Percentiles rank a stretch among this genome's conserved stretches.
Evolutionary conservation across 2,113 vertebrate genomes (phyloP).

Genomic region (Aramus guarauna): DNA sequence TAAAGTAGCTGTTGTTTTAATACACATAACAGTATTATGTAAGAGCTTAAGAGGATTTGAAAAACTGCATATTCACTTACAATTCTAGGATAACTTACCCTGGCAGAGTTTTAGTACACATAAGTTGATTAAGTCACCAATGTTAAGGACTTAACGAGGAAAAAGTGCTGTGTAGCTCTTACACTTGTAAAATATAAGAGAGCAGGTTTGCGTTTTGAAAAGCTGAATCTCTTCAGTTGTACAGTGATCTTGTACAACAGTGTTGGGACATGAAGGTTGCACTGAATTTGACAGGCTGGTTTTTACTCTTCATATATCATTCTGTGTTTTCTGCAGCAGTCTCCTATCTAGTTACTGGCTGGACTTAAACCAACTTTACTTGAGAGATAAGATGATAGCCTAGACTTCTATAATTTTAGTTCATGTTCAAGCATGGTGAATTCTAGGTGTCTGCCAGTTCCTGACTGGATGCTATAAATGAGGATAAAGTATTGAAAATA

Average conservation of each 20-base stretch:
- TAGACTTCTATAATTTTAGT: neutral
- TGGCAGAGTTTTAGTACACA: neutral
- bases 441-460: neutral
- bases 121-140: neutral
- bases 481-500: neutral
- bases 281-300: neutral
- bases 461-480: neutral
- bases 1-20: neutral
- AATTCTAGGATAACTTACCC: neutral
- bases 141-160: neutral
- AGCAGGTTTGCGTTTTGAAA: neutral
- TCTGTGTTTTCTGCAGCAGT: neutral
- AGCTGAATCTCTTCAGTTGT: neutral
- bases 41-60: conserved; percentile 45
- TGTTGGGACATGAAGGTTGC: neutral
- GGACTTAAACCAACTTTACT: neutral
- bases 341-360: neutral
- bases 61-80: neutral
- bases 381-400: neutral
- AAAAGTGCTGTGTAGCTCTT: neutral
- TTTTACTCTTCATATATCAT: neutral
- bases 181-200: neutral
- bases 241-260: neutral
- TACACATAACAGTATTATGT: conserved; percentile 17
- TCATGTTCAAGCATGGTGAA: neutral